Percentiles rank a stretch among this genome's conserved stretches.
phyloP scores from a whole-genome alignment of 2,888 invertebrate genomes.

The Synanthedon andrenaeformis region DNA sequence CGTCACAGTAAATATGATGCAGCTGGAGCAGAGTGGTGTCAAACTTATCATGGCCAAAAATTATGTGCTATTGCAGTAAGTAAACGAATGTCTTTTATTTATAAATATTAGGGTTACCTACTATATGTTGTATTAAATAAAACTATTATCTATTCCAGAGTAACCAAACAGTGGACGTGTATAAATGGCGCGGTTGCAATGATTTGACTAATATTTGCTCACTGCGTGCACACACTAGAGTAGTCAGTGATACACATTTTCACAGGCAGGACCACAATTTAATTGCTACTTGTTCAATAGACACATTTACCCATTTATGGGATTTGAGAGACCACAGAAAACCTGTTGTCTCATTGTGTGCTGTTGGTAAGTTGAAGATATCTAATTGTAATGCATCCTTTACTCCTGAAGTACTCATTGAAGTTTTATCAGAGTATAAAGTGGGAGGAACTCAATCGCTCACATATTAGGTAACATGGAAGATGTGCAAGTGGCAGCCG shows the following conservation, averaged over 20 bases:
- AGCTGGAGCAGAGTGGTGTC: slow-evolving; percentile 93
- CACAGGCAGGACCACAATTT: slow-evolving; percentile 73
- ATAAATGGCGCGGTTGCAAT: slow-evolving; percentile 79
- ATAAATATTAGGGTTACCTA: not conserved
- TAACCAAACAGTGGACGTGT: slow-evolving; percentile 88
- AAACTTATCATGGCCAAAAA: slow-evolving; percentile 80
- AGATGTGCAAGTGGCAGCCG: too few relatives aligned
- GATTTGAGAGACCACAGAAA: slow-evolving; percentile 88
- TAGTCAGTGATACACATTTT: slow-evolving; percentile 94
- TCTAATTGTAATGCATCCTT: not conserved
- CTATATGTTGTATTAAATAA: not conserved
- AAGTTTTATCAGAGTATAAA: not conserved
- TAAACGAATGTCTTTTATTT: slow-evolving; percentile 5
- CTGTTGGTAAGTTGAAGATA: slow-evolving; percentile 76
- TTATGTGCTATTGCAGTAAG: slow-evolving; percentile 88
- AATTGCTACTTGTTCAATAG: slow-evolving; percentile 88
- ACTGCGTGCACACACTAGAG: slow-evolving; percentile 84
- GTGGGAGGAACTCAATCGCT: not conserved
- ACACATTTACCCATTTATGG: slow-evolving; percentile 95
- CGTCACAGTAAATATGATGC: slow-evolving; percentile 95
- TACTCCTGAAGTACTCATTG: not conserved
- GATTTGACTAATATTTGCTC: slow-evolving; percentile 80
- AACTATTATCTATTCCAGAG: slow-evolving; percentile 67
- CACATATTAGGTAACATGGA: too few relatives aligned
- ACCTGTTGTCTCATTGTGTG: slow-evolving; percentile 86